phyloP scores from a whole-genome alignment of 2,888 invertebrate species.

The Athripsodes cinereus region DNA sequence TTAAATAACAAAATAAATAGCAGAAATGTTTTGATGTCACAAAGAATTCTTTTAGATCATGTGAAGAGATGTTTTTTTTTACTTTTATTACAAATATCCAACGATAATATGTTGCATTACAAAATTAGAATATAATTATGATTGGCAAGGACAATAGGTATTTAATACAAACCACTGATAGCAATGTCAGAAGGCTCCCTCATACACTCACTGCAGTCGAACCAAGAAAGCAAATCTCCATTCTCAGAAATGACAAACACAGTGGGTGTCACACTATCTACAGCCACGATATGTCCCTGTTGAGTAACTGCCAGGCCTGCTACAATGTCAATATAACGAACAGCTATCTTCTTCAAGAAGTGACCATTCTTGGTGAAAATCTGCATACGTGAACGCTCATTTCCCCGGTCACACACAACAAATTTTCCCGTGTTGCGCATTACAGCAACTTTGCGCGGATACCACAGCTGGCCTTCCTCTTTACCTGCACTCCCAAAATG shows the following conservation, averaged over 20 bases:
- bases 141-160: no score
- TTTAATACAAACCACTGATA: constrained; percentile 62
- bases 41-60: no score
- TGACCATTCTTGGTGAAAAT: constrained; percentile 94
- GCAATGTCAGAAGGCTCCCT: constrained; percentile 96
- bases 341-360: constrained; percentile 91
- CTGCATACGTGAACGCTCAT: constrained; percentile 95
- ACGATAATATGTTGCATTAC: no score
- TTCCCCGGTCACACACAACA: constrained; percentile 97
- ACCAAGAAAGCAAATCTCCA: constrained; percentile 91
- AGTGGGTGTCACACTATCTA: constrained; percentile 95
- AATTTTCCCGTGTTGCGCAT: constrained; percentile 83
- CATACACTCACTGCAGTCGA: constrained; percentile 97
- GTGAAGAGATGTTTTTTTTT: no score
- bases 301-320: constrained; percentile 91
- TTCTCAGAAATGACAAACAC: constrained; percentile 90
- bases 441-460: constrained; percentile 92
- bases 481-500: constrained; percentile 93
- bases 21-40: no score
- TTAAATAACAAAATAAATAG: no score
- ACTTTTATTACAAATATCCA: no score
- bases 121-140: no score
- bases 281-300: constrained; percentile 91
- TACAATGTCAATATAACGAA: constrained; percentile 81
- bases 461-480: constrained; percentile 96